A percentile compares a stretch with the other conserved stretches of the same genome.
phyloP scores from a whole-genome alignment of 2,797 vertebrate genomes.

The Pogonophryne albipinna region DNA sequence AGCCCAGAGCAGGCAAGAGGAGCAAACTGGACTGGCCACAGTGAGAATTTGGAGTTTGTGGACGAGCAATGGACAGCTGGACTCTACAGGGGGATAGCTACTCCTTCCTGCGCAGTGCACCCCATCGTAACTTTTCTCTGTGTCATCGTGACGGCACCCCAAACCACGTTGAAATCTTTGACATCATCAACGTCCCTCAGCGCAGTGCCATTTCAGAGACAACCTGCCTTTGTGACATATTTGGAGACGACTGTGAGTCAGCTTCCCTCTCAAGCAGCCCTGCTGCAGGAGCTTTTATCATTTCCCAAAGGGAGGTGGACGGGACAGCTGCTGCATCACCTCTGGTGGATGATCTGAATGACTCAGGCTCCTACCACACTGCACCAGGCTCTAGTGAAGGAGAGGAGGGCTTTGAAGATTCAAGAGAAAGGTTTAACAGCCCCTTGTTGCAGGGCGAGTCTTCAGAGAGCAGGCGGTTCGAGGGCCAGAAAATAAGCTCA shows the following conservation, averaged over 20 bases:
- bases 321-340: conserved; percentile 62
- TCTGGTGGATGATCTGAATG: conserved; percentile 80
- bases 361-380: conserved; percentile 86
- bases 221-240: conserved; percentile 88
- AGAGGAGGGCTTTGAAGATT: conserved; percentile 86
- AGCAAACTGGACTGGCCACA: conserved; percentile 68
- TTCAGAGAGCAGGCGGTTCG: conserved; percentile 44
- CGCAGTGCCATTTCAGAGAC: conserved; percentile 85
- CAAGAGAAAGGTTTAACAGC: conserved; percentile 68
- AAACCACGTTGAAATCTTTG: conserved; percentile 87
- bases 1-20: conserved; percentile 58
- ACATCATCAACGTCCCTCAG: conserved; percentile 84
- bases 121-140: conserved; percentile 76
- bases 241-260: conserved; percentile 84
- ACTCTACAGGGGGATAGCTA: conserved; percentile 86
- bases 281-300: conserved; percentile 64
- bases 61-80: conserved; percentile 87
- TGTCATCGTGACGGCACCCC: conserved; percentile 83
- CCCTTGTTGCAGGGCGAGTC: conserved; percentile 48
- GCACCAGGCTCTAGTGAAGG: conserved; percentile 85
- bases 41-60: conserved; percentile 73
- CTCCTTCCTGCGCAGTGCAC: conserved; percentile 81
- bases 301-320: conserved; percentile 63
- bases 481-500: conserved; percentile 37
- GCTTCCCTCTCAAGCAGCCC: conserved; percentile 79